phyloP scores from a whole-genome alignment of 2,888 invertebrate genomes.

The Scaptodrosophila latifasciaeformis region DNA sequence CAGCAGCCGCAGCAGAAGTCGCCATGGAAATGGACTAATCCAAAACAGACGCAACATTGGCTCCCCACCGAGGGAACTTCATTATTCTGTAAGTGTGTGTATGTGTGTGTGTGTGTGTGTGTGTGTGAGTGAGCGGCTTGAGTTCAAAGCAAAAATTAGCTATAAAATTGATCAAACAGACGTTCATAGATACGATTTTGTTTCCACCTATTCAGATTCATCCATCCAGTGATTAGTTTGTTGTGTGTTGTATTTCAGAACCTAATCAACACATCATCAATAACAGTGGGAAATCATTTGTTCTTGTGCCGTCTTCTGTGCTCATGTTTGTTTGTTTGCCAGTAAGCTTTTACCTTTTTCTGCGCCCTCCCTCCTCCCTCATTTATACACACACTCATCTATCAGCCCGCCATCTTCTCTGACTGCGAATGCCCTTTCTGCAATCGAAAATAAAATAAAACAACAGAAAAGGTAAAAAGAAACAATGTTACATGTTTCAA shows the following conservation, averaged over 20 bases:
- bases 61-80: conserved; percentile 3
- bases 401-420: no score
- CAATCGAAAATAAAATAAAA: no score
- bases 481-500: no score
- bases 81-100: neutral
- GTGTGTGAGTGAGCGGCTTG: conserved; percentile 41
- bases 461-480: no score
- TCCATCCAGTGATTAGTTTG: neutral
- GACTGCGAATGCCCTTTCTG: no score
- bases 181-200: no score
- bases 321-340: no score
- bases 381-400: no score
- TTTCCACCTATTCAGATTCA: no score
- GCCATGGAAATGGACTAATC: conserved; percentile 4
- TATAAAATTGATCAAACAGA: neutral
- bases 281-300: conserved; percentile 66
- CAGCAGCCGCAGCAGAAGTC: conserved; percentile 28
- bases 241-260: conserved; percentile 46
- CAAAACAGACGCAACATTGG: conserved; percentile 10
- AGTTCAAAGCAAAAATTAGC: conserved; percentile 62
- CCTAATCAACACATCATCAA: conserved; percentile 72
- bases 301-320: conserved; percentile 24
- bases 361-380: no score
- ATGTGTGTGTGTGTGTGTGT: conserved; percentile 12
- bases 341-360: no score